A percentile compares a stretch with the other conserved stretches of the same genome.
phyloP scores from a whole-genome alignment of 2,113 vertebrate species.

The Canis aureus region DNA sequence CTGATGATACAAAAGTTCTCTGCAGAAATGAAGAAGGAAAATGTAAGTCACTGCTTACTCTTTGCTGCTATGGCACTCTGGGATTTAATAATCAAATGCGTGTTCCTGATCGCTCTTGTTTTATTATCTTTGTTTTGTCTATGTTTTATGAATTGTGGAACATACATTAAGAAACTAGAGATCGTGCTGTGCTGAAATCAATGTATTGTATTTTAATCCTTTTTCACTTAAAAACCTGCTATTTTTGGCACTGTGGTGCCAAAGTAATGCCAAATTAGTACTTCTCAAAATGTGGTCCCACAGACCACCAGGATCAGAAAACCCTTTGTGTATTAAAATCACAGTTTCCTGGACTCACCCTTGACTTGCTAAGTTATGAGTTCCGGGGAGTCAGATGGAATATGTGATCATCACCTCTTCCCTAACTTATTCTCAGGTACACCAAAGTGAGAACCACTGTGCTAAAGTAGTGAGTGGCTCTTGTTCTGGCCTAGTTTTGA shows the following conservation, averaged over 20 bases:
- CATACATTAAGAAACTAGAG: background rate
- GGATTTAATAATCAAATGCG: background rate
- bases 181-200: background rate
- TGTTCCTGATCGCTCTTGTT: background rate
- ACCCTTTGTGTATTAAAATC: background rate
- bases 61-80: background rate
- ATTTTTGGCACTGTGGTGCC: background rate
- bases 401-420: background rate
- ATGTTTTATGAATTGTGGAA: background rate
- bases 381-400: background rate
- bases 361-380: background rate
- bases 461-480: background rate
- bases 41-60: constrained; percentile 89
- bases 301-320: background rate
- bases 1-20: constrained; percentile 91
- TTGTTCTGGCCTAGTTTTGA: constrained; percentile 10
- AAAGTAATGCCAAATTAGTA: background rate
- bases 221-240: background rate
- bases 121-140: background rate
- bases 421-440: background rate
- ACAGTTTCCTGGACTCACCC: background rate
- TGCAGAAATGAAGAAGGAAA: constrained; percentile 97
- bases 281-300: background rate
- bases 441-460: background rate
- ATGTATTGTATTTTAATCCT: background rate